These are phyloP conservation scores for Darevskia nairensis DNA, from an alignment of 2,797 vertebrate genomes.

Conservation along the genomic window DNA sequence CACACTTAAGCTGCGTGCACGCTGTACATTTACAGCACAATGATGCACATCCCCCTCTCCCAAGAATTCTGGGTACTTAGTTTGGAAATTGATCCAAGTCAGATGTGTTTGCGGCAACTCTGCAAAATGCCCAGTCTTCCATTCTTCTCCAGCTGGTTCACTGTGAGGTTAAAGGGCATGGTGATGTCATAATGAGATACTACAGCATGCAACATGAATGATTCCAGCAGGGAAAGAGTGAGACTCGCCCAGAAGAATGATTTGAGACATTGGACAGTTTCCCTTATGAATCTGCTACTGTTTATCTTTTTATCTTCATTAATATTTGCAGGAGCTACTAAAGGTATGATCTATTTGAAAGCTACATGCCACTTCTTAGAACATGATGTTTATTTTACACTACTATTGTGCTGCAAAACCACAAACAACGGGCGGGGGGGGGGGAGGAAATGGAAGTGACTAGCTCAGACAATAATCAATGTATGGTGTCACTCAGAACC, in stretches of 20 bases:
- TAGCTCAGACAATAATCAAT: background rate
- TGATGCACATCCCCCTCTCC: no score
- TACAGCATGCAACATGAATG: background rate
- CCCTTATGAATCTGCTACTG: conserved; percentile 49
- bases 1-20: no score
- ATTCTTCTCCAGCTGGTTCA: background rate
- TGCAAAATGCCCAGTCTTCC: background rate
- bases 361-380: background rate
- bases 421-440: background rate
- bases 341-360: conserved; percentile 50
- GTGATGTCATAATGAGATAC: conserved; percentile 55
- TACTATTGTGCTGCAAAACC: background rate
- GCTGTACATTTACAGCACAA: no score
- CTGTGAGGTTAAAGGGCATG: background rate
- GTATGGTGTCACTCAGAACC: background rate
- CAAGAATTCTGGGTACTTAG: no score
- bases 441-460: background rate
- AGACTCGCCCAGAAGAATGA: background rate
- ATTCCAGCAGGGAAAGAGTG: conserved; percentile 2
- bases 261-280: background rate
- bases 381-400: background rate
- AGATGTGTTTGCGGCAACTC: background rate
- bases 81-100: no score
- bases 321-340: conserved; percentile 15
- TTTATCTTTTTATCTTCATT: conserved; percentile 54